phyloP scores from a whole-genome alignment of 2,113 vertebrate genomes.

The Octodon degus region DNA sequence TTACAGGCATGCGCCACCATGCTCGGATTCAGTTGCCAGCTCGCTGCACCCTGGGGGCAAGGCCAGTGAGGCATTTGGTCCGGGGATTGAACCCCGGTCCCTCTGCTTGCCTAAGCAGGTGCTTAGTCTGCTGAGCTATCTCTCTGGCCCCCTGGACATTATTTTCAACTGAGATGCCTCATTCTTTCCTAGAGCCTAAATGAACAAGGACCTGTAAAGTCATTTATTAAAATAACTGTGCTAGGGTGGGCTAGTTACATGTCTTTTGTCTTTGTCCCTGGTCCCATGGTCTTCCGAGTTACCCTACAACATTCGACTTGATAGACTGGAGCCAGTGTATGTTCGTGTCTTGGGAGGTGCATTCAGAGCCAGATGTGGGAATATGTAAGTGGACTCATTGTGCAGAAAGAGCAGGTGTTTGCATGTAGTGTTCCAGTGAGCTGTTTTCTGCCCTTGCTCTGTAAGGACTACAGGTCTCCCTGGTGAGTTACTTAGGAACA shows the following conservation, averaged over 20 bases:
- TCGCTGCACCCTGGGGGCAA: too few species aligned
- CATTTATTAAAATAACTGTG: background rate
- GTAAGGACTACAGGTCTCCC: background rate
- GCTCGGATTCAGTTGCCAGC: too few species aligned
- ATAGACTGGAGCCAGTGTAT: background rate
- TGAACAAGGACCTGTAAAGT: background rate
- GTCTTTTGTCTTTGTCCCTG: background rate
- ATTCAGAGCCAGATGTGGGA: background rate
- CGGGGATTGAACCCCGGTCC: too few species aligned
- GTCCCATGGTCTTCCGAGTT: background rate
- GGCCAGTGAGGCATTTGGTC: too few species aligned
- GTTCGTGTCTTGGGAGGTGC: slow-evolving; percentile 18
- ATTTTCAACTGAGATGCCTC: background rate
- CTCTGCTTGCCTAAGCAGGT: too few species aligned
- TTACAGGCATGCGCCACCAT: too few species aligned
- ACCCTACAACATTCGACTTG: background rate
- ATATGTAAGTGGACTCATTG: background rate
- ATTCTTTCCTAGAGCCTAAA: background rate
- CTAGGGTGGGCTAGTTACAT: background rate
- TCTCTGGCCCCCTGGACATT: background rate
- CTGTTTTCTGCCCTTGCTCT: background rate
- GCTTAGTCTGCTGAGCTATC: too few species aligned
- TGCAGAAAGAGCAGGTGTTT: background rate
- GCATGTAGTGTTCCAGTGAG: background rate
- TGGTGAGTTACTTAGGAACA: background rate